Evolutionary conservation across 2,113 vertebrate species (phyloP), one percentile per base, ranked within the genome.

Genomic region (Gobiocypris rarus): DNA sequence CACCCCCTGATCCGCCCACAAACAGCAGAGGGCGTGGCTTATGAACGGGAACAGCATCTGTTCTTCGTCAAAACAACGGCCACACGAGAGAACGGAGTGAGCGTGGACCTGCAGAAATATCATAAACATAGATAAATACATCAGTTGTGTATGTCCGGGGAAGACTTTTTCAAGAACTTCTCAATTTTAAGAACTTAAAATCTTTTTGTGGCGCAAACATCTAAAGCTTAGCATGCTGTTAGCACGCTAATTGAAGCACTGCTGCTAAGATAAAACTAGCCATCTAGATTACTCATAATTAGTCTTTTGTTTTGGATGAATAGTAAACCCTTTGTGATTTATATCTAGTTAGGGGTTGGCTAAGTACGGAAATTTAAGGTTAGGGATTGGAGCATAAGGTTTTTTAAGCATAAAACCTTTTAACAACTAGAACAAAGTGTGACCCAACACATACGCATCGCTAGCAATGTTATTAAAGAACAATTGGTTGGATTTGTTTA

Each of bases 1-100:
- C 79, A 95, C 92, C 1, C 93, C 93, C 65, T 90, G 92, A 90
- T 95, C 94, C 0, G 88, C 87, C 94, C 93, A 95, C n/a, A 95
- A 89, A 0, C 91, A 89, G 61, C 88, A 91, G 79, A 95, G 88
- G 34, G 94, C 92, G 0, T 92, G 93, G 19, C 89, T 92, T 81
- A 93, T 58, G 15, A 94, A 95, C 0, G 94, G 95, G 5, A 93
- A 91, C 76, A 95, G 89, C 80, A 93, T 91, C 82, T 90, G 91
- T 73, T 95, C 92, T 1, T 92, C 92, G 3, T 93, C 94, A 14
- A 94, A 78, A 87, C 94, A 95, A 82, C 91, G 90, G 56, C 89
- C 84, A 48, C 93, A 95, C 11, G 95, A 94, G 76, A 95, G 91
- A 75, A 95, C 88, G 1, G 91, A 87, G 43, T 89, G 87, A 17